phyloP scores from a whole-genome alignment of 2,888 invertebrate genomes.

The Diplolepis rosae region DNA sequence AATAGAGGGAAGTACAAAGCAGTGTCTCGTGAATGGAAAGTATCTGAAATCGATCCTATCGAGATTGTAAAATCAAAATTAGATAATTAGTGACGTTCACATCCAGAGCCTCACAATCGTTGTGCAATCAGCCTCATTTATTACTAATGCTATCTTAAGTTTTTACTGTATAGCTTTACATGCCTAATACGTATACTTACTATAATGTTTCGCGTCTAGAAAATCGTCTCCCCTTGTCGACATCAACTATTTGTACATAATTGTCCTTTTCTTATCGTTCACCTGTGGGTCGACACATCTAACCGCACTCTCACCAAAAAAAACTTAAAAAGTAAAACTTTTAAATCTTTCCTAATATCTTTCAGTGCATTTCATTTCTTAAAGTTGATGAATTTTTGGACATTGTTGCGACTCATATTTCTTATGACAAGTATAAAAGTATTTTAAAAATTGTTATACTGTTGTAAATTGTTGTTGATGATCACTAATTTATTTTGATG shows the following conservation, averaged over 20 bases:
- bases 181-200: slow-evolving; percentile 39
- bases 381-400: slow-evolving; percentile 5
- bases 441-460: slow-evolving; percentile 24
- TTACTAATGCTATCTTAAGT: slow-evolving; percentile 37
- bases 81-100: background rate
- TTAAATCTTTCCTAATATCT: background rate
- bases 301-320: slow-evolving; percentile 20
- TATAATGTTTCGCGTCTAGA: slow-evolving; percentile 37
- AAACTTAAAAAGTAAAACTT: background rate
- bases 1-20: background rate
- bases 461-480: slow-evolving; percentile 5
- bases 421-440: slow-evolving; percentile 4
- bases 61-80: background rate
- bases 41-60: slow-evolving; percentile 12
- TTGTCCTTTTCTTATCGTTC: slow-evolving; percentile 18
- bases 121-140: slow-evolving; percentile 34
- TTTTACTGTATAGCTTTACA: slow-evolving; percentile 40
- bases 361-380: background rate
- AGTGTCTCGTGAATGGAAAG: background rate
- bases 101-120: slow-evolving; percentile 26
- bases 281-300: slow-evolving; percentile 29
- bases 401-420: slow-evolving; percentile 9
- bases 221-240: slow-evolving; percentile 16
- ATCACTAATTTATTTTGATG: background rate
- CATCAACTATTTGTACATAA: slow-evolving; percentile 31